Percentiles rank a stretch among this genome's conserved stretches.
Evolutionary conservation across 2,888 invertebrate genomes (phyloP).

Genomic region (Folsomia candida): DNA sequence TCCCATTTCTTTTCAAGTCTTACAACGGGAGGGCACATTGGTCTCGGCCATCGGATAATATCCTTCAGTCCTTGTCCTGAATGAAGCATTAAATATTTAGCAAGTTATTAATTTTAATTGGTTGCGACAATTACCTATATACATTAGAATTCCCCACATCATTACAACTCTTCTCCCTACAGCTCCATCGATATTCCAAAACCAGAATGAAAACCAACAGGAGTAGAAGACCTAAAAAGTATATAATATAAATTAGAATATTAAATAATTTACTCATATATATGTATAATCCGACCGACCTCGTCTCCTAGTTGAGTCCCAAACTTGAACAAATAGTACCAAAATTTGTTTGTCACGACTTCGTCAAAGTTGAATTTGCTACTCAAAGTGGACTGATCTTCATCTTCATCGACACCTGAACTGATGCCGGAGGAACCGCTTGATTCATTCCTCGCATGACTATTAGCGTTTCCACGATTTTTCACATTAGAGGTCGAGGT

Average conservation of each 20-base stretch:
- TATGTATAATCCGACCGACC: too few species aligned
- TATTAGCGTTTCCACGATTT: neutral
- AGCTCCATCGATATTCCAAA: slow-evolving; percentile 89
- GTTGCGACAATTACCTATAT: slow-evolving; percentile 64
- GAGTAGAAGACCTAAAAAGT: slow-evolving; percentile 90
- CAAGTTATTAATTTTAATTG: neutral
- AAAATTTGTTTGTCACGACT: slow-evolving; percentile 68
- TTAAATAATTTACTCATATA: too few species aligned
- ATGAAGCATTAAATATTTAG: too few species aligned
- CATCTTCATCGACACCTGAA: slow-evolving; percentile 3
- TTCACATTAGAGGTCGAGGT: neutral
- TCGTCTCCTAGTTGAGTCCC: slow-evolving; percentile 88
- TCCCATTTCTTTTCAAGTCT: slow-evolving; percentile 84
- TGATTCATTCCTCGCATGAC: neutral
- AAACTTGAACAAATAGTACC: slow-evolving; percentile 80
- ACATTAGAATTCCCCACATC: slow-evolving; percentile 80
- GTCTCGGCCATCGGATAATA: slow-evolving; percentile 80
- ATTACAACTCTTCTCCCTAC: slow-evolving; percentile 78
- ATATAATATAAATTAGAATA: too few species aligned
- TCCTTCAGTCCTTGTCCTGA: slow-evolving; percentile 85
- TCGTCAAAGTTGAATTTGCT: neutral
- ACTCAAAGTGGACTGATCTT: neutral
- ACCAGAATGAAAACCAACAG: slow-evolving; percentile 88
- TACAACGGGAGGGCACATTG: slow-evolving; percentile 75
- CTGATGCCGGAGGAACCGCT: slow-evolving; percentile 17